Percentiles rank a stretch among this genome's conserved stretches.
phyloP scores from a whole-genome alignment of 2,797 vertebrate genomes.

The Vespertilio murinus region DNA sequence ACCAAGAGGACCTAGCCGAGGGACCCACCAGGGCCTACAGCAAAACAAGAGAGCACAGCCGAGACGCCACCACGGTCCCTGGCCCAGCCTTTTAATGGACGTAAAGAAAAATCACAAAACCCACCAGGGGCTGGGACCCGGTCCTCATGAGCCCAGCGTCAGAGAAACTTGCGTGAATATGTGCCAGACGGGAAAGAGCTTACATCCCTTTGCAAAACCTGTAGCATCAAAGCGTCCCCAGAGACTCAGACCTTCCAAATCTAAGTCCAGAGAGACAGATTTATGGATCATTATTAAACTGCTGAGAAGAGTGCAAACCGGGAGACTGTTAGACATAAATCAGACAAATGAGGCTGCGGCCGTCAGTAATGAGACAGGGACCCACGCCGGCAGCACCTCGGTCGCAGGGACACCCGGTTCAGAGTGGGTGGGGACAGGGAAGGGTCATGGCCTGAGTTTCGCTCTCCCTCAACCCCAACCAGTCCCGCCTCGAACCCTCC shows the following conservation, averaged over 20 bases:
- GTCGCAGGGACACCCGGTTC: neutral
- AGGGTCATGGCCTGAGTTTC: neutral
- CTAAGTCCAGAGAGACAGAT: constrained; percentile 56
- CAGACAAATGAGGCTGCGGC: constrained; percentile 37
- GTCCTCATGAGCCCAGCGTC: neutral
- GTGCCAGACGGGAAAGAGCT: neutral
- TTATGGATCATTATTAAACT: constrained; percentile 72
- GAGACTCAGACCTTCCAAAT: constrained; percentile 57
- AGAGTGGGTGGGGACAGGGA: accelerated
- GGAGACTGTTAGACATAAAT: constrained; percentile 66
- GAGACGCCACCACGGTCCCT: neutral
- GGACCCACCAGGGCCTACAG: neutral
- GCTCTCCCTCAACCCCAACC: neutral
- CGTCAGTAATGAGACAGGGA: constrained; percentile 13
- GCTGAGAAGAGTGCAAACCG: constrained; percentile 65
- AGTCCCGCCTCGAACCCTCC: neutral
- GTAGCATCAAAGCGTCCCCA: constrained; percentile 46
- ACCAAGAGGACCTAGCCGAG: neutral
- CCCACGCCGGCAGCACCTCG: neutral
- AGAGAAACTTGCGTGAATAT: neutral
- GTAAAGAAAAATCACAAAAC: neutral
- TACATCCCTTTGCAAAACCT: neutral
- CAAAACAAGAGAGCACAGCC: neutral
- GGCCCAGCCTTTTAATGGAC: neutral
- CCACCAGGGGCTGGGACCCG: too few species aligned